Evolutionary conservation across 2,888 invertebrate genomes (phyloP).

Genomic region (Athripsodes cinereus): DNA sequence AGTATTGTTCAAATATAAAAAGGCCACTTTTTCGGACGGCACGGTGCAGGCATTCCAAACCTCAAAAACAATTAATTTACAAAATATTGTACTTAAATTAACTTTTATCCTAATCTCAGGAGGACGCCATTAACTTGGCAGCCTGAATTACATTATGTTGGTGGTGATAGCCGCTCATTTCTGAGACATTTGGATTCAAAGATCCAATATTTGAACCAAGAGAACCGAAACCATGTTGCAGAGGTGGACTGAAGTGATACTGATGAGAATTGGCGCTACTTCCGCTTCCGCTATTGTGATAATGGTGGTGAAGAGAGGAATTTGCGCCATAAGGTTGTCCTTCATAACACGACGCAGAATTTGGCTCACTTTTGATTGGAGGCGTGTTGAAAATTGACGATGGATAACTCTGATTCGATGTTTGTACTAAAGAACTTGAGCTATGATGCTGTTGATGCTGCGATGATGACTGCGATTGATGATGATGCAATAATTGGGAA

Average conservation of each 20-base stretch:
- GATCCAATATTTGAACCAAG: constrained; percentile 33
- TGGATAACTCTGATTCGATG: constrained; percentile 19
- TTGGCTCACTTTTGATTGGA: constrained; percentile 34
- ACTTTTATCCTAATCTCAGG: constrained; percentile 51
- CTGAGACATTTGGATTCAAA: constrained; percentile 42
- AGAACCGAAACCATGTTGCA: constrained; percentile 38
- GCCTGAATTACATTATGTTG: constrained; percentile 81
- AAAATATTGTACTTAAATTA: no score
- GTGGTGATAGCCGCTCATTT: constrained; percentile 71
- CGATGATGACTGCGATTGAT: background rate
- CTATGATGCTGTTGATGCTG: background rate
- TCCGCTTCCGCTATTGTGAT: constrained; percentile 40
- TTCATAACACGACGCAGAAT: constrained; percentile 32
- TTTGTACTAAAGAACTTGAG: background rate
- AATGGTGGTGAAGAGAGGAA: constrained; percentile 52
- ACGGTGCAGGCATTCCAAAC: no score
- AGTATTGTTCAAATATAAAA: no score
- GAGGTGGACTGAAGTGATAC: constrained; percentile 23
- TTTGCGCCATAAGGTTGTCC: constrained; percentile 37
- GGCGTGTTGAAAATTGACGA: constrained; percentile 32
- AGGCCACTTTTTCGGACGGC: no score
- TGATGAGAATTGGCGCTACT: constrained; percentile 18
- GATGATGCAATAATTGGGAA: constrained; percentile 25
- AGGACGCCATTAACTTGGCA: constrained; percentile 78
- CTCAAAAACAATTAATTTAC: no score